Conservation (phyloP, 1,140 invertebrate species). For the Megathymus violae region DNA sequence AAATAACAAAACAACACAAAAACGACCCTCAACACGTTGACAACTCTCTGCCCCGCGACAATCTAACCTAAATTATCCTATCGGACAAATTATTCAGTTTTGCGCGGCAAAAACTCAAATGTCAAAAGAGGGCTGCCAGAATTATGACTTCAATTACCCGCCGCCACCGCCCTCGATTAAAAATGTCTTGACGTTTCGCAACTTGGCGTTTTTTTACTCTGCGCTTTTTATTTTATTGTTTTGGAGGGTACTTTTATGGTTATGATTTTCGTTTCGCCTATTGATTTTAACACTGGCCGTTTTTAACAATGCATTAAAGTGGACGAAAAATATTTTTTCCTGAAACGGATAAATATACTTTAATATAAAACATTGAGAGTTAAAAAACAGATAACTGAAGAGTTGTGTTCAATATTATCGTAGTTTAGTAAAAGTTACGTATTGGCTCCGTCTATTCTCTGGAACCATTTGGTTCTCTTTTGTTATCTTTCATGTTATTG, state of each 20-base stretch:
- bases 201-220: slow-evolving; percentile 55
- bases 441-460: no score
- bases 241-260: slow-evolving; percentile 52
- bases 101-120: slow-evolving; percentile 73
- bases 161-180: slow-evolving; percentile 66
- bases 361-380: no score
- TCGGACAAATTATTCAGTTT: slow-evolving; percentile 67
- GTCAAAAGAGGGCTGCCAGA: slow-evolving; percentile 77
- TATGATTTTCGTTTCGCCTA: slow-evolving; percentile 41
- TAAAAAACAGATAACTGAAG: no score
- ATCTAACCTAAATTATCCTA: slow-evolving; percentile 60
- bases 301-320: background rate
- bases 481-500: no score
- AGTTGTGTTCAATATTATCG: no score
- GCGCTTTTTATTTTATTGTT: slow-evolving; percentile 57
- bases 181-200: slow-evolving; percentile 69
- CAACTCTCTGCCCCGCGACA: slow-evolving; percentile 53
- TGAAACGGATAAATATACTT: no score
- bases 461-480: no score
- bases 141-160: slow-evolving; percentile 78
- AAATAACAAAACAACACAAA: slow-evolving; percentile 40
- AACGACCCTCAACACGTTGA: slow-evolving; percentile 44
- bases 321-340: no score
- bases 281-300: slow-evolving; percentile 28
- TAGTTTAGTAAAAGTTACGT: no score